Base-by-base conservation (phyloP, 92 coral and sea anemone species). In the Muricea muricata region DNA sequence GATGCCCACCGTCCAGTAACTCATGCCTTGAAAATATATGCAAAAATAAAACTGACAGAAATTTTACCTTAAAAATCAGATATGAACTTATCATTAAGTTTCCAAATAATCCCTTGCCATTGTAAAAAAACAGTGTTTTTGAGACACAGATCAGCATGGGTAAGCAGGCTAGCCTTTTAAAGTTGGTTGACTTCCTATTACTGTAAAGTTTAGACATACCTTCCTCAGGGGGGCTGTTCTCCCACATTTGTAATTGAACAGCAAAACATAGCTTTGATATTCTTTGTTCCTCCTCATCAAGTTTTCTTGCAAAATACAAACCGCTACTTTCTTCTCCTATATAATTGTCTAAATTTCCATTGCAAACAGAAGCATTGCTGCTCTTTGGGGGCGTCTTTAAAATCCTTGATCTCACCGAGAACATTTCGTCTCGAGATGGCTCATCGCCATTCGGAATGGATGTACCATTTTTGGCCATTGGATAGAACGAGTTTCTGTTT, bases 181-280 rank as follows among this genome's bases (percentile, higher is more conserved):
- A 6, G 26, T 21, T 65, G 18, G 20, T 23, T 6, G 35, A 65
- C 72, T 65, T 65, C 29, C 39, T 63, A 63, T 10, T 32, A 21
- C 23, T 7, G 50, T 48, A 2, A 10, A 60, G 14, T 52, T n/a
- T 21, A 15, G 8, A 15, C 65, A 50, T 57, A 78, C 83, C 83
- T 78, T 78, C 83, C 9, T 78, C 83, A 25, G 83, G 83, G 45
- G 83, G 83, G 55, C 83, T 78, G 72, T 40, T 78, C 34, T 78
- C 83, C 83, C 83, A 78, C 83, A 78, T 78, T 57, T 56, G 83
- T 35, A 78, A 23, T 78, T 78, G 83, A 58, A 78, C 71, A 9
- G 83, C 41, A 63, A 78, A 78, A 57, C 83, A 78, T 35, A 78
- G 58, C 37, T 78, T 78, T 37, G 83, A 78, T 78, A 78, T 78